Evolutionary conservation across 1,140 invertebrate genomes (phyloP), one percentile per base, ranked within the genome.

Genomic region (Adoxophyes honmai): DNA sequence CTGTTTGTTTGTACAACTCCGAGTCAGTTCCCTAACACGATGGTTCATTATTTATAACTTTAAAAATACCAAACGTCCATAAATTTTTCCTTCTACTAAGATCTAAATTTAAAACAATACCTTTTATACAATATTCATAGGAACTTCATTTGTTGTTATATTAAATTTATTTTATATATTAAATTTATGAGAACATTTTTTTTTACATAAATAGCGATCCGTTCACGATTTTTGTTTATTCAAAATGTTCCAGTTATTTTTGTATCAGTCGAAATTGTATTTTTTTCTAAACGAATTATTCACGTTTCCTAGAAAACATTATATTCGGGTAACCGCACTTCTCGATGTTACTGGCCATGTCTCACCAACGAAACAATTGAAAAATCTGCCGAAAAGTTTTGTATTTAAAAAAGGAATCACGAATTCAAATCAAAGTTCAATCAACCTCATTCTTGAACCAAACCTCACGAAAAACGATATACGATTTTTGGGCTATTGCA

Each of bases 51-150:
- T 69, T 84, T 81, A 86, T 85, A 88, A 82, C 81, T 85, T 88
- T 86, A 85, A 86, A 88, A 82, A 86, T 85, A 88, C 85, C 85
- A 79, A 88, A 88, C 82, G 77, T 82, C 73, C 78, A 84, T 85
- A 84, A 86, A 79, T 83, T 88, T 83, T 84, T 79, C 83, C 74
- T 80, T 85, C 81, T 82, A 85, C 83, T 88, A 88, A 73, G 81
- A 86, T 75, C 85, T 88, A 88, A 86, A 85, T 85, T 86, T 83
- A 86, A 88, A 88, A 88, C 82, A 88, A 86, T 86, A 88, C 76
- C 68, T 76, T 85, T 84, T 86, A 88, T 86, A 88, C 78, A 86
- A 85, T 85, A 85, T 86, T 85, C 78, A 87, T 88, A 88, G 85
- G 85, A 86, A 86, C 85, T 88, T 86, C 81, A 85, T 86, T 86